Conservation (phyloP, 1,140 invertebrate species). For the Ephestia elutella region DNA sequence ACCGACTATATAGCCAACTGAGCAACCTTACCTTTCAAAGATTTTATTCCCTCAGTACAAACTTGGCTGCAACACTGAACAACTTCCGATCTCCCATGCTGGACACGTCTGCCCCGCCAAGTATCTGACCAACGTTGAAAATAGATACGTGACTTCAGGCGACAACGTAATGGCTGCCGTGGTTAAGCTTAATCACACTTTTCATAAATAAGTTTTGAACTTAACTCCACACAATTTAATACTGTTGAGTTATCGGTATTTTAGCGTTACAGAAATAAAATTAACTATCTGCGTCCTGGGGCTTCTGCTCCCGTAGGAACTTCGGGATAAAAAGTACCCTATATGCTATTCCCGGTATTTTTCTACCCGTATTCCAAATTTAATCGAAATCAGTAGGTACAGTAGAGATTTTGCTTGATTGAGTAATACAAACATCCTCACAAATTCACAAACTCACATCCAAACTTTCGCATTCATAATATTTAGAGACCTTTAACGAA, state of each 20-base stretch:
- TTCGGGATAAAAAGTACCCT: no score
- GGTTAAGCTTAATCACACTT: neutral
- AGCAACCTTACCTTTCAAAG: neutral
- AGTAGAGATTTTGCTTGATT: no score
- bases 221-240: neutral
- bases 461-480: no score
- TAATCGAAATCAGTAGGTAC: no score
- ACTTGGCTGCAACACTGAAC: neutral
- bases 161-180: neutral
- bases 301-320: no score
- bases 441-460: no score
- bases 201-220: neutral
- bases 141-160: neutral
- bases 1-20: neutral
- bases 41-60: neutral
- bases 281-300: no score
- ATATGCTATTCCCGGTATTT: no score
- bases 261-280: neutral
- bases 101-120: neutral
- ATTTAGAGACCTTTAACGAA: no score
- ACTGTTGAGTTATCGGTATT: neutral
- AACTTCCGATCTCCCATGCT: neutral
- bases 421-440: no score
- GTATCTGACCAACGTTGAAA: slow-evolving; percentile 1
- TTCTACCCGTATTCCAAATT: no score